These are phyloP conservation scores for Coptodon rendalli DNA, from an alignment of 2,113 vertebrate species.

Conservation along the genomic window DNA sequence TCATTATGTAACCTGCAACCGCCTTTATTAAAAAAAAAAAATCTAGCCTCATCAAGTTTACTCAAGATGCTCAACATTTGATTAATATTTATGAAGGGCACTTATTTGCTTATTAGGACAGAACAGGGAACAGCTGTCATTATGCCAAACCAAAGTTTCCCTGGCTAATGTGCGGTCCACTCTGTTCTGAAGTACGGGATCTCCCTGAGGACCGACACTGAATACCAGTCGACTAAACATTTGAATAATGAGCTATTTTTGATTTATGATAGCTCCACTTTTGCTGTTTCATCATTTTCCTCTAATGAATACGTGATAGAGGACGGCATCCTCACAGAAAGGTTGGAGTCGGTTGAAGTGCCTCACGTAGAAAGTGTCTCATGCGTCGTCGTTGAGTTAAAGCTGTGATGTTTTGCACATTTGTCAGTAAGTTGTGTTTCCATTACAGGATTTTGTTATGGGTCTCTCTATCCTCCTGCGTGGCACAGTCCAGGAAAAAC, in stretches of 20 bases:
- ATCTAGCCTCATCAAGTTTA: not conserved
- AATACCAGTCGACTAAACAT: constrained; percentile 16
- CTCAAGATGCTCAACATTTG: not conserved
- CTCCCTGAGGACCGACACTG: not conserved
- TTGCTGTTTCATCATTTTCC: not conserved
- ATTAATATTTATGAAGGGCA: constrained; percentile 55
- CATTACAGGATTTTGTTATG: constrained; percentile 89
- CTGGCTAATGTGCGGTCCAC: not conserved
- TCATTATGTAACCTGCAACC: constrained; percentile 19
- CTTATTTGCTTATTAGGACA: constrained; percentile 49
- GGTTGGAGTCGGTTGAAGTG: not conserved
- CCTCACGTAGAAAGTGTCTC: not conserved
- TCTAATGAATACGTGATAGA: not conserved
- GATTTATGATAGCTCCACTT: not conserved
- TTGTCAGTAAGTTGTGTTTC: not conserved
- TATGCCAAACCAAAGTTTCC: not conserved
- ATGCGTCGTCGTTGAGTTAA: not conserved
- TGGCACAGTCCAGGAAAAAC: constrained; percentile 93
- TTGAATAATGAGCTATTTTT: constrained; percentile 21
- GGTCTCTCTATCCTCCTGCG: constrained; percentile 95
- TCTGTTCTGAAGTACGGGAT: not conserved
- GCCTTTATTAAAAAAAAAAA: not conserved
- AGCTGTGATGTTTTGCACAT: not conserved
- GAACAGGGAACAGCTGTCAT: constrained; percentile 26
- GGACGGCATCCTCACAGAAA: not conserved